phyloP scores from a whole-genome alignment of 2,888 invertebrate genomes.

The Spilosoma lubricipeda region DNA sequence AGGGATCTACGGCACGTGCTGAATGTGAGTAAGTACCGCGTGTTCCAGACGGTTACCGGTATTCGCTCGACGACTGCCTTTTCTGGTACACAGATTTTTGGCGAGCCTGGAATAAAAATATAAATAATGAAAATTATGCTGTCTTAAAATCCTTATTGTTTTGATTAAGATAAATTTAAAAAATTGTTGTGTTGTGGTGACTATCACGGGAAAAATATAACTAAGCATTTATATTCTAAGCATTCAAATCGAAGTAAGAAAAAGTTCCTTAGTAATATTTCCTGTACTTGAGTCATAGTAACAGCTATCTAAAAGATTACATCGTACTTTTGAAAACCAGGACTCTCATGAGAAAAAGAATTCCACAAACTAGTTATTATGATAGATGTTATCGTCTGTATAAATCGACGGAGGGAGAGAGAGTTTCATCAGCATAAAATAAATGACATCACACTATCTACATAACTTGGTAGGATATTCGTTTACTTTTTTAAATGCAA shows the following conservation, averaged over 20 bases:
- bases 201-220: no score
- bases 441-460: not conserved
- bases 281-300: no score
- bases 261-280: not conserved
- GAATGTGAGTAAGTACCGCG: slow-evolving; percentile 92
- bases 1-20: slow-evolving; percentile 92
- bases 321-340: no score
- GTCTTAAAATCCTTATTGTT: not conserved
- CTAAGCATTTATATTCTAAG: not conserved
- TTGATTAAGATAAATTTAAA: not conserved
- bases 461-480: slow-evolving; percentile 7
- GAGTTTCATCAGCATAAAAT: slow-evolving; percentile 1
- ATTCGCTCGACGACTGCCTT: slow-evolving; percentile 94
- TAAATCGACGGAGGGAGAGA: not conserved
- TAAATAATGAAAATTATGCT: not conserved
- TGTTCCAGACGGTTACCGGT: slow-evolving; percentile 94
- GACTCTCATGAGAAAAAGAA: not conserved
- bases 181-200: not conserved
- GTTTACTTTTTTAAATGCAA: no score
- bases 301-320: no score
- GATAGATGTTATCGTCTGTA: not conserved
- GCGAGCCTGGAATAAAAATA: slow-evolving; percentile 88
- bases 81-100: slow-evolving; percentile 92
- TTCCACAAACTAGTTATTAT: not conserved
- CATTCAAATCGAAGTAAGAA: not conserved